Conservation (phyloP, 2,113 vertebrate species). For the Carassius auratus region DNA sequence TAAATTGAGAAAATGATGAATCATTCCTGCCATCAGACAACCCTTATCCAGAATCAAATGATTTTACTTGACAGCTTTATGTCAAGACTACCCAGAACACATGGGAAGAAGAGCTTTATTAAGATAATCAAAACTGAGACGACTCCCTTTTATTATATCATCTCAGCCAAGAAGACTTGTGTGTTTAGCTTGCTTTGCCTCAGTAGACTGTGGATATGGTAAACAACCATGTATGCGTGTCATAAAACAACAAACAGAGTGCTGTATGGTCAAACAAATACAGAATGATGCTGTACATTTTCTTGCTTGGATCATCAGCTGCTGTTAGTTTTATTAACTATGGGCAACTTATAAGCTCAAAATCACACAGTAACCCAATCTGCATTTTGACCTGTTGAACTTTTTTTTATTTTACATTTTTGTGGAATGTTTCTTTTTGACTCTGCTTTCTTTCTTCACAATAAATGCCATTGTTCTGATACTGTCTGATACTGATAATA, state of each 20-base stretch:
- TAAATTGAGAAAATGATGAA: not conserved
- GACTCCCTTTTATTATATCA: not conserved
- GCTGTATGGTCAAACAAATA: not conserved
- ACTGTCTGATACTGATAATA: not conserved
- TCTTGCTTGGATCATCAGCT: not conserved
- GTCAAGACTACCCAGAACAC: not conserved
- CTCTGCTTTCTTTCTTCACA: not conserved
- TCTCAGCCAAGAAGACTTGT: not conserved
- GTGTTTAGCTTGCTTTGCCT: not conserved
- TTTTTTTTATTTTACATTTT: not conserved
- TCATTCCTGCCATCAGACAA: not conserved
- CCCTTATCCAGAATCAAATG: not conserved
- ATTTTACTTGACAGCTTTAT: not conserved
- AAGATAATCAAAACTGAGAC: not conserved
- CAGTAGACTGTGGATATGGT: not conserved
- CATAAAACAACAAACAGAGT: not conserved
- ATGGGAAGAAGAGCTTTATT: not conserved
- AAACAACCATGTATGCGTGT: not conserved
- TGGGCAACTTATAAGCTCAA: not conserved
- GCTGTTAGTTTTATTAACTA: not conserved
- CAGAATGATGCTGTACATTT: not conserved
- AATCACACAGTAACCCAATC: not conserved
- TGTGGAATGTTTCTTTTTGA: not conserved
- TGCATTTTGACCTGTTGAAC: not conserved
- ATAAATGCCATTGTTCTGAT: not conserved